Percentiles rank a stretch among this genome's conserved stretches.
Conservation (phyloP, 2,797 vertebrate species). For the Ctenosaura bakeri region DNA sequence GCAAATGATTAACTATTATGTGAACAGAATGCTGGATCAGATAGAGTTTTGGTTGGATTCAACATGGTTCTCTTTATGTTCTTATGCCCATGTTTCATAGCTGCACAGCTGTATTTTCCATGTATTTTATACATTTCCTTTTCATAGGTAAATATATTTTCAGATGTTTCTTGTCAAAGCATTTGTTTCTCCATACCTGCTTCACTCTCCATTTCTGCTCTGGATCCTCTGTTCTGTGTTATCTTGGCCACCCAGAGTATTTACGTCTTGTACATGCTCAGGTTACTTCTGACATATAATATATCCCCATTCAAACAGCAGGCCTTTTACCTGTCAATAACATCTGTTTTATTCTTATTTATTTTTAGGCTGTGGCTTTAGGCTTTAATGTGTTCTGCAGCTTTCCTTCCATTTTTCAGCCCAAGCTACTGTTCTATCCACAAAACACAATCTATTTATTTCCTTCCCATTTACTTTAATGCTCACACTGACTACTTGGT, state of each 20-base stretch:
- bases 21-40: no score
- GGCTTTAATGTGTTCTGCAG: background rate
- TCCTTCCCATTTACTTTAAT: background rate
- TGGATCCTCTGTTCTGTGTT: background rate
- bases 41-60: no score
- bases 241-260: background rate
- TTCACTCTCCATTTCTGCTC: background rate
- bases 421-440: background rate
- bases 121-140: background rate
- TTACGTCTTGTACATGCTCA: background rate
- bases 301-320: background rate
- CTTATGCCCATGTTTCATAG: background rate
- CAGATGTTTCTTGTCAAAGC: background rate
- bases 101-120: background rate
- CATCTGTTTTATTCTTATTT: slow-evolving; percentile 6
- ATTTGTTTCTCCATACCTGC: background rate
- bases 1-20: no score
- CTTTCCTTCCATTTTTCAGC: background rate
- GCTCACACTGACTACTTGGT: background rate
- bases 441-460: background rate
- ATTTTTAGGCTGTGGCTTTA: background rate
- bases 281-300: background rate
- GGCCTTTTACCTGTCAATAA: background rate
- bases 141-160: background rate
- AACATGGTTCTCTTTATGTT: no score